A percentile compares a stretch with the other conserved stretches of the same genome.
Evolutionary conservation across 2,113 vertebrate genomes (phyloP).

Genomic region (Toxotes chatareus): DNA sequence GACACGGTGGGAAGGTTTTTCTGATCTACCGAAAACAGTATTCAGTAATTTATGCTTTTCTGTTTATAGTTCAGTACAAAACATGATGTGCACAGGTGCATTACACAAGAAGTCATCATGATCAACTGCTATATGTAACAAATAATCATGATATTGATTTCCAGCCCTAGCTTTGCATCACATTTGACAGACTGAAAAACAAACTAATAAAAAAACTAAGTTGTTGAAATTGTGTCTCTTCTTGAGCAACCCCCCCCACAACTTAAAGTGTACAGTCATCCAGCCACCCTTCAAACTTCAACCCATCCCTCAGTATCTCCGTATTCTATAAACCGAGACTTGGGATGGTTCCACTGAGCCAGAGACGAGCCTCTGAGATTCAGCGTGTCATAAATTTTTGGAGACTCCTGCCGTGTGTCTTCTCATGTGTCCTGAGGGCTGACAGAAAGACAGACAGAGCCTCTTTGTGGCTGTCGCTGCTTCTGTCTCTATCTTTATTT

Average conservation of each 20-base stretch:
- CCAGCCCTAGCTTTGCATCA: neutral
- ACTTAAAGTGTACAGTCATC: constrained; percentile 5
- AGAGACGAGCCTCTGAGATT: constrained; percentile 39
- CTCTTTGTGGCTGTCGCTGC: constrained; percentile 42
- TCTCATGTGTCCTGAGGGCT: constrained; percentile 64
- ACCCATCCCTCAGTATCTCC: constrained; percentile 15
- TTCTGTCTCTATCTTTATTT: constrained; percentile 63
- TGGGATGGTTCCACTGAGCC: constrained; percentile 35
- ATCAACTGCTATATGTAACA: neutral
- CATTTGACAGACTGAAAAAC: neutral
- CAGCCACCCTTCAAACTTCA: constrained; percentile 28
- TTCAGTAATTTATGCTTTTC: neutral
- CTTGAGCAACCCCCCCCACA: neutral
- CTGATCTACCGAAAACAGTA: no score
- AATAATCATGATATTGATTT: neutral
- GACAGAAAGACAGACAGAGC: constrained; percentile 62
- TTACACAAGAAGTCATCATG: neutral
- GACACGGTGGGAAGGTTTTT: no score
- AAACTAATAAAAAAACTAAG: neutral
- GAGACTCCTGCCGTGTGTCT: constrained; percentile 50
- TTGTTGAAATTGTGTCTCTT: neutral
- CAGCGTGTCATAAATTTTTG: constrained; percentile 21
- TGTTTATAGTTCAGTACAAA: neutral
- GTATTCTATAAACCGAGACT: constrained; percentile 31
- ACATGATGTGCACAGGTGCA: neutral